phyloP scores from a whole-genome alignment of 2,888 invertebrate species.

The Heliconius erato region DNA sequence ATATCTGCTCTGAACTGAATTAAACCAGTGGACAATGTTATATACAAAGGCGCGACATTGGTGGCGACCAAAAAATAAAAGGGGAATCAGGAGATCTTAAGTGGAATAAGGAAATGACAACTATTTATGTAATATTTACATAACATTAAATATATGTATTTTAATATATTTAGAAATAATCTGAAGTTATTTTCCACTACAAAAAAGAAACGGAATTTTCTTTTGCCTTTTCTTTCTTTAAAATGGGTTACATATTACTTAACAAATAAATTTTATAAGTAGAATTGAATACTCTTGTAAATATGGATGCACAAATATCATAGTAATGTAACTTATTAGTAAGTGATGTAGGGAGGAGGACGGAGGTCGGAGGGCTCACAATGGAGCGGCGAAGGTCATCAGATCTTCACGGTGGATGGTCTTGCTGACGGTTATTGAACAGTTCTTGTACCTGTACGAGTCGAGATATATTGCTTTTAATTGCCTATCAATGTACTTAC shows the following conservation, averaged over 20 bases:
- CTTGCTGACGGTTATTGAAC: conserved; percentile 47
- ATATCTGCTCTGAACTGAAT: too few relatives aligned
- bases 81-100: too few relatives aligned
- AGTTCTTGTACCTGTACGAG: conserved; percentile 35
- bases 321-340: conserved; percentile 34
- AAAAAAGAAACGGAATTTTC: background rate
- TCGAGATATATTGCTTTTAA: conserved; percentile 29
- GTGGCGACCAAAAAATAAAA: too few relatives aligned
- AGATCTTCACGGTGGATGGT: conserved; percentile 77
- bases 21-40: too few relatives aligned
- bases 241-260: background rate
- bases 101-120: too few relatives aligned
- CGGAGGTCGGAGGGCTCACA: conserved; percentile 63
- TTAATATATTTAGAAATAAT: background rate
- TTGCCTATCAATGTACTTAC: conserved; percentile 26
- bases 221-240: background rate
- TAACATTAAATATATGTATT: background rate
- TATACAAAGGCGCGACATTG: too few relatives aligned
- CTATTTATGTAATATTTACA: too few relatives aligned
- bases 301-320: conserved; percentile 23
- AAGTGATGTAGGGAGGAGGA: conserved; percentile 39
- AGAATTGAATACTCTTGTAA: background rate
- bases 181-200: background rate
- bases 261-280: background rate
- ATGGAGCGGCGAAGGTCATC: conserved; percentile 81